Percentiles rank a stretch among this genome's conserved stretches.
phyloP scores from a whole-genome alignment of 23 tunicate genomes.

The Trididemnum nubilum region DNA sequence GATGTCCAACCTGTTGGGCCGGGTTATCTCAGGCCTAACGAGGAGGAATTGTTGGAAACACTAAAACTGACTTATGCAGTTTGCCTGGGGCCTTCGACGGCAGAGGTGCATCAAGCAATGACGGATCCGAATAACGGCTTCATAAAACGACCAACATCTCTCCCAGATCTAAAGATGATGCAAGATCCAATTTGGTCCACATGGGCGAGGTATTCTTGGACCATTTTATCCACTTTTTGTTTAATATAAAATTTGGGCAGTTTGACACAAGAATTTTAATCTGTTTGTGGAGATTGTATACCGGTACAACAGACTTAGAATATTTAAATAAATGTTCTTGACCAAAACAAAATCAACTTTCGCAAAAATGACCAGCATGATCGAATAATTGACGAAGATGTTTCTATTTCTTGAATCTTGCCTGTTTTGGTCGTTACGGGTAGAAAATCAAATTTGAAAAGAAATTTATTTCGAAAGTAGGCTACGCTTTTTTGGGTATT shows the following conservation, averaged over 20 bases:
- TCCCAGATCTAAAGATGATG: constrained; percentile 73
- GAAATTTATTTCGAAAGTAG: too few species aligned
- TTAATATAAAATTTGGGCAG: not conserved
- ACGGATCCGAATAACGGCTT: constrained; percentile 30
- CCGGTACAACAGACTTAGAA: too few species aligned
- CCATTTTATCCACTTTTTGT: not conserved
- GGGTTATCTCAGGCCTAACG: not conserved
- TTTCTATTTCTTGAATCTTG: too few species aligned
- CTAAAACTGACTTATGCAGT: constrained; percentile 33
- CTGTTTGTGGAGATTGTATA: too few species aligned
- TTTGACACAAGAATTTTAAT: too few species aligned
- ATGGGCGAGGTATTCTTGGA: constrained; percentile 77
- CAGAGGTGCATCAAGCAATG: constrained; percentile 37
- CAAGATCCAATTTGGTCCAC: constrained; percentile 91
- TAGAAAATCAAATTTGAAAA: too few species aligned
- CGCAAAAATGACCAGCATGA: too few species aligned
- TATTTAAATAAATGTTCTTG: too few species aligned
- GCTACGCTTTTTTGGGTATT: too few species aligned
- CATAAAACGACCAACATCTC: constrained; percentile 45
- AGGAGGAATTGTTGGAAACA: not conserved
- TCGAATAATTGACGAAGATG: too few species aligned
- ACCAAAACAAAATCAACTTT: too few species aligned
- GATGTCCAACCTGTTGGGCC: constrained; percentile 26
- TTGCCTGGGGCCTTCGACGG: constrained; percentile 19
- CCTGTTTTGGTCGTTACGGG: too few species aligned